Evolutionary conservation across 2,113 vertebrate species (phyloP), one percentile per base, ranked within the genome.

Genomic region (Heterotilapia buettikoferi): DNA sequence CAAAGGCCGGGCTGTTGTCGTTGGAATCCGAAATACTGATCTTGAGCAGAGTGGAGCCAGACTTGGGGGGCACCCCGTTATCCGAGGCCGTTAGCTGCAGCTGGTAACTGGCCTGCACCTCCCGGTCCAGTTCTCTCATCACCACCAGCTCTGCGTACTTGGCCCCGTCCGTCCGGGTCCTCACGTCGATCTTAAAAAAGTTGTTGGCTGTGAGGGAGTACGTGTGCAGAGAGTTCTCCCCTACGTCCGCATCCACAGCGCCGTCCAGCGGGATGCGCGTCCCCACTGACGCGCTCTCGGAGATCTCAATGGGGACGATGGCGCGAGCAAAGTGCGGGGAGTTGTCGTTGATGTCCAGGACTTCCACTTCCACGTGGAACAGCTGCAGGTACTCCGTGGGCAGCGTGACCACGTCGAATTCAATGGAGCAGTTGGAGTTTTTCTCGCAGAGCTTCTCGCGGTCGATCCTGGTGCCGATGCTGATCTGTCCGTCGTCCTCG

Each of bases 261-360:
- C 98, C 97, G 92, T 99, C 99, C 95, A 99, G 86, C 7, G 98
- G 98, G 87, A 99, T 94, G 7, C 98, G 97, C 3, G 98, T 99
- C 5, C 99, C 99, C 47, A 99, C 97, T 0, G 99, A 97, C 0
- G 98, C 99, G 7, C 98, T 99, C 95, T 99, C 98, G 0, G 98
- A 99, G 57, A 99, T 99, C 84, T 99, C 98, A 0, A 99, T 97
- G 2, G 98, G 98, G 5, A 99, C 98, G 53, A 98, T 96, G 66
- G 98, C 91, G 78, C 98, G 96, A 11, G 98, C 96, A 91, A 99
- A 99, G 93, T 97, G 97, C 4, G 99, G 99, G 2, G 98, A 96
- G 94, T 99, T 98, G 94, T 99, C 98, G 80, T 99, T 99, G 24
- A 99, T 98, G 92, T 99, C 99, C 96, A 99, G 91, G 90, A 99